phyloP scores from a whole-genome alignment of 1,140 invertebrate species.

The Tachypleus tridentatus region DNA sequence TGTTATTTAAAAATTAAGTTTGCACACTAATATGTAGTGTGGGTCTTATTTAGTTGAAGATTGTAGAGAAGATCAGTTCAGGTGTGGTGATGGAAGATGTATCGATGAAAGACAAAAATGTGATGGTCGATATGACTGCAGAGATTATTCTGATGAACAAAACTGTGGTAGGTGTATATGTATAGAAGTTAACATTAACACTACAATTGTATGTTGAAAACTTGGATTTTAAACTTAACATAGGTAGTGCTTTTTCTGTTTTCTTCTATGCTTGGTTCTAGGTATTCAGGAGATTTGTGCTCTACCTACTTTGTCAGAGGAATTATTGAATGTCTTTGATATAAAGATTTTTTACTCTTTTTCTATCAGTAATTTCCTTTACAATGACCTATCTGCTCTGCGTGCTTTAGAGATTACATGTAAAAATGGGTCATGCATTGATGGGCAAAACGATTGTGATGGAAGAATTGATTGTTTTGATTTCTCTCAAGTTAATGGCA shows the following conservation, averaged over 20 bases:
- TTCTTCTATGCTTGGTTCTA: no score
- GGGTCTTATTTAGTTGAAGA: slow-evolving; percentile 2
- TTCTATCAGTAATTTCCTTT: not conserved
- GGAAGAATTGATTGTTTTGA: slow-evolving; percentile 78
- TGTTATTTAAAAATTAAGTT: no score
- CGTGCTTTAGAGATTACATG: slow-evolving; percentile 34
- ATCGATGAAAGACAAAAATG: slow-evolving; percentile 24
- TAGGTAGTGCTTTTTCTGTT: no score
- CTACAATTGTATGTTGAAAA: no score
- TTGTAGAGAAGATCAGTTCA: slow-evolving; percentile 27
- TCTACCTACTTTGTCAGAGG: no score
- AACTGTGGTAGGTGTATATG: slow-evolving; percentile 25
- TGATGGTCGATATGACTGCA: slow-evolving; percentile 26
- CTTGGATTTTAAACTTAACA: no score
- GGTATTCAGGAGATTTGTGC: no score
- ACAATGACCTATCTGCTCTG: not conserved
- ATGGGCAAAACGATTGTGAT: slow-evolving; percentile 58
- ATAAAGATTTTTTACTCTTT: not conserved
- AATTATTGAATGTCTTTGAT: no score
- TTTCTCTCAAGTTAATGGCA: slow-evolving; percentile 76
- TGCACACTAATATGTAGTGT: no score
- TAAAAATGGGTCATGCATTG: slow-evolving; percentile 51
- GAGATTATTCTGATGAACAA: slow-evolving; percentile 25
- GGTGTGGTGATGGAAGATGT: slow-evolving; percentile 19
- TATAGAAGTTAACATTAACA: not conserved